Base-by-base conservation (phyloP, 2,113 vertebrate genomes). In the Glaucomys volans region DNA sequence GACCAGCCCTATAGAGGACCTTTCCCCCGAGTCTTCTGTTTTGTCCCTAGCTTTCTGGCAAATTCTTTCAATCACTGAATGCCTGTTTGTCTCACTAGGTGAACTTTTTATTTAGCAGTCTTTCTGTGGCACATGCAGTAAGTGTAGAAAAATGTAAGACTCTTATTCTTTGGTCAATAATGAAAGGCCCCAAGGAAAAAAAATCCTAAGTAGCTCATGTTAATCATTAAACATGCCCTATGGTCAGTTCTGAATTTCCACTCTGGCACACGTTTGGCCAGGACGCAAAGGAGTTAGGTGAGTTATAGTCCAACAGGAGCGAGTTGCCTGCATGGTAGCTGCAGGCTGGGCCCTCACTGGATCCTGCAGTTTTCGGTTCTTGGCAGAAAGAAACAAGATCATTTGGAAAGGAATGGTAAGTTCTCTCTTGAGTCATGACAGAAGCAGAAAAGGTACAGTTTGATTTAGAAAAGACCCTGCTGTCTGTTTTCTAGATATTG, bases 201-300 rank as follows among this genome's bases (percentile, higher is more conserved):
- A 67, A 22, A 24, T 8, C 64, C 87, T 71, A 84, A 96, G 90
- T 96, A 86, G 86, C 50, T 98, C 79, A 47, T 42, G 96, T 99
- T 98, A 99, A 99, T 99, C 59, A 98, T 99, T 99, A 98, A 98
- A 66, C 97, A 57, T 87, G 52, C 71, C 57, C 74, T 40, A 3
- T 87, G 94, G 96, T 92, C 2, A 8, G 82, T 64, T 95, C 87
- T 96, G 94, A 95, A 95, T 92, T 96, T 97, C 92, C 77, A 67
- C 82, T 98, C 87, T 72, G 80, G n/a, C 0, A 0, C 75, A 47
- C 0, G 47, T 79, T 90, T 94, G 95, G 87, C 24, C 26, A 91
- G 97, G 64, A 83, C 89, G 90, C 84, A 97, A 97, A 97, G 75
- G 14, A 94, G 96, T 98, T 97, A 91, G 96, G 97, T 96, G 97